A percentile compares a stretch with the other conserved stretches of the same genome.
phyloP scores from a whole-genome alignment of 2,888 invertebrate species.

The Ophioninae sp. region DNA sequence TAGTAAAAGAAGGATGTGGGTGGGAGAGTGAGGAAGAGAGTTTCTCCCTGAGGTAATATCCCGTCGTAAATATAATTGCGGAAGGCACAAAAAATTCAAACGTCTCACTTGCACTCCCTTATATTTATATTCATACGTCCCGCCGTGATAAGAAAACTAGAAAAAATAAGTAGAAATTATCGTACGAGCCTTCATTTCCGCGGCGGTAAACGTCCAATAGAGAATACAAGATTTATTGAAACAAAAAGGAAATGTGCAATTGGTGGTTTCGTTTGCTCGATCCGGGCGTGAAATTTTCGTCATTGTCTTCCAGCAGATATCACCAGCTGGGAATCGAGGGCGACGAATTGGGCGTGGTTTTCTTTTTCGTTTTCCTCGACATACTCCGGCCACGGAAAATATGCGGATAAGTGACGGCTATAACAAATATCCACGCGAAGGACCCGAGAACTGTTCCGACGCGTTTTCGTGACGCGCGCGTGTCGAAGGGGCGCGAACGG shows the following conservation, averaged over 20 bases:
- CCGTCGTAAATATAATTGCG: not conserved
- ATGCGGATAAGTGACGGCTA: not conserved
- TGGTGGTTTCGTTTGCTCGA: not conserved
- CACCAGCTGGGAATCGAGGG: not conserved
- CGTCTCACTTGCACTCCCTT: not conserved
- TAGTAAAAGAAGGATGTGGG: not conserved
- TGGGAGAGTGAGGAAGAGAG: not conserved
- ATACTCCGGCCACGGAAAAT: not conserved
- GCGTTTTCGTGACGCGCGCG: not conserved
- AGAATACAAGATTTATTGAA: not conserved
- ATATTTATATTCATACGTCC: not conserved
- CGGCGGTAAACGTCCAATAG: not conserved
- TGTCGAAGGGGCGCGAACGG: not conserved
- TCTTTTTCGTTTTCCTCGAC: not conserved
- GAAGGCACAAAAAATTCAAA: slow-evolving; percentile 6
- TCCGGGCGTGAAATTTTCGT: not conserved
- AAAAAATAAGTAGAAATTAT: not conserved
- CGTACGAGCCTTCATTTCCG: not conserved
- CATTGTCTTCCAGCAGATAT: not conserved
- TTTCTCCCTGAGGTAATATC: not conserved
- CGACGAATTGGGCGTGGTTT: not conserved
- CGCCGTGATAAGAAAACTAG: not conserved
- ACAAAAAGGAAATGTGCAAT: not conserved
- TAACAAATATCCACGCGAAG: not conserved
- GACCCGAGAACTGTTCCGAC: not conserved